Conservation (phyloP, 2,888 invertebrate genomes). For the Cephus nigrinus region DNA sequence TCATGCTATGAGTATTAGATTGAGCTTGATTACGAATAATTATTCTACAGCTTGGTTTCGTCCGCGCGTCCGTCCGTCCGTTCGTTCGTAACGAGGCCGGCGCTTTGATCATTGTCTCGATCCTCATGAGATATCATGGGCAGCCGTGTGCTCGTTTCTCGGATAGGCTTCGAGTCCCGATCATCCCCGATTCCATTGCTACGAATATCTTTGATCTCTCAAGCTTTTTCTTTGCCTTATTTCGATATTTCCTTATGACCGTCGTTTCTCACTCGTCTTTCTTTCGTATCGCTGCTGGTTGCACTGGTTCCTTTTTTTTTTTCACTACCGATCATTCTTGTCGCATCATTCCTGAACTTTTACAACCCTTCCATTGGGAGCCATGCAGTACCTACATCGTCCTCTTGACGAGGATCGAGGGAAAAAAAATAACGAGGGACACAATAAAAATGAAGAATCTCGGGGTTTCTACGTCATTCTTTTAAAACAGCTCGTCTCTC, state of each 20-base stretch:
- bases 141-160: background rate
- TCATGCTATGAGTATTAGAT: conserved; percentile 59
- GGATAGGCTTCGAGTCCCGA: background rate
- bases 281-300: background rate
- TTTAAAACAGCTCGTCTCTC: conserved; percentile 12
- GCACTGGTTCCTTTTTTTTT: background rate
- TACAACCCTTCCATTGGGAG: background rate
- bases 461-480: background rate
- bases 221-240: background rate
- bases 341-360: background rate
- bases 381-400: background rate
- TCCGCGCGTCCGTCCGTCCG: conserved; percentile 26
- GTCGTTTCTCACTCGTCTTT: background rate
- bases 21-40: conserved; percentile 63
- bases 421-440: background rate
- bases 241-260: background rate
- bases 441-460: conserved; percentile 3
- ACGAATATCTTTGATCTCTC: conserved; percentile 15
- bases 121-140: conserved; percentile 38
- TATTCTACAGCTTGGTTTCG: conserved; percentile 55
- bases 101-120: conserved; percentile 47
- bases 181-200: conserved; percentile 1
- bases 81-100: conserved; percentile 39
- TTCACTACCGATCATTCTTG: background rate
- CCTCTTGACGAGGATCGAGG: background rate